Base-by-base conservation (phyloP, 2,113 vertebrate genomes). In the Phalacrocorax carbo region DNA sequence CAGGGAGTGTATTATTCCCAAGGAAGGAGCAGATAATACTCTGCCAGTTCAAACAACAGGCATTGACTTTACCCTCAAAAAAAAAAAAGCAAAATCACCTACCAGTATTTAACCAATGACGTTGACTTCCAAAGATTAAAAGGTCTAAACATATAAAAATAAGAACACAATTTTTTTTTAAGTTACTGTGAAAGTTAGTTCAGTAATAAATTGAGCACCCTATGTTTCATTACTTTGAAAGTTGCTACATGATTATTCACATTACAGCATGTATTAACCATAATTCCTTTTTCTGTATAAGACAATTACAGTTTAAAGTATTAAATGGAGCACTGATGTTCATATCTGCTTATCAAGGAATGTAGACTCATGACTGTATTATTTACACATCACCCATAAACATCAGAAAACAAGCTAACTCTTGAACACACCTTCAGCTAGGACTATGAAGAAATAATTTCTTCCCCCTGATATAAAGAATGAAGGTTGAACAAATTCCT, bases 21-120 rank as follows among this genome's bases (percentile, higher is more conserved):
- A 88, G 11, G 93, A 92, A 93, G 91, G 57, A 94, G 61, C 77
- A 97, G 91, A 96, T 71, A 92, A 94, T 72, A 92, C 54, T 86
- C n/a, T 97, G 88, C 92, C 94, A 96, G 96, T 82, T 96, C 85
- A 97, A 98, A 98, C 44, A 96, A 79, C 62, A 68, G 65, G 13
- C 58, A 94, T 82, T 95, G 87, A 97, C 93, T 95, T 97, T 97
- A 93, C 38, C 93, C 77, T 66, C 79, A 55, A 68, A 95, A 93
- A 86, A 69, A 19, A n/a, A 22, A 51, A 51, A 4, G 19, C 23
- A 95, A 95, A 96, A 89, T 85, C 64, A 91, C 29, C 61, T 79
- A 55, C 22, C 15, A 25, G 29, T 40, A 71, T 92, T 93, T 96
- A 92, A 88, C 78, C 44, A 58, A 91, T 78, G 27, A 69, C 44